Base-by-base conservation (phyloP, 1,140 invertebrate genomes). In the Microplitis demolitor region DNA sequence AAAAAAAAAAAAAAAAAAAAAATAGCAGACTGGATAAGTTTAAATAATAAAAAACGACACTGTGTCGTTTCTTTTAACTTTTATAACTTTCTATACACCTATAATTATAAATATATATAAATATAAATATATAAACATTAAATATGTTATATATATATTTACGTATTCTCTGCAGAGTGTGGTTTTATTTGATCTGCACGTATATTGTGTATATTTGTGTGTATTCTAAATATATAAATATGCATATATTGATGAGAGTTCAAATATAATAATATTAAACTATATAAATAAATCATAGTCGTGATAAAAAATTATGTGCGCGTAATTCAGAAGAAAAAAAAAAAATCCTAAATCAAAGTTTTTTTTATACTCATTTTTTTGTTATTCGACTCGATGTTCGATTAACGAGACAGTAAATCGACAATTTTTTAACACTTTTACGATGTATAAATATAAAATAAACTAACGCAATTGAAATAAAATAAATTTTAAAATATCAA, bases 11-110 rank as follows among this genome's bases (percentile, higher is more conserved):
- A 37, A 37, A 37, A 37, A 39, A 39, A 39, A 39, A 2, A 39
- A 2, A 39, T 24, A 13, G 31, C 31, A 31, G 5, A 60, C 8
- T 68, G n/a, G 53, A 8, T 54, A 60, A 37, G 11, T 45, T 45
- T 45, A 58, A 61, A 16, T 13, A 37, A 60, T 58, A 63, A 51
- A 66, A 61, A 71, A 72, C 66, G 69, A 69, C 74, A 70, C 74
- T 76, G 75, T 74, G 74, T 77, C 72, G 76, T 78, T 78, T 74
- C 78, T 80, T 80, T 79, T 78, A 80, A 78, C 78, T 78, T 80
- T 80, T 80, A 76, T 78, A 80, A 80, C 78, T 79, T 79, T 79
- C 78, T 80, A 75, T 75, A 69, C 69, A 75, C 72, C 74, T 75
- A 71, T 76, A 75, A 70, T 45, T 45, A 45, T 11, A 45, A 45